phyloP scores from a whole-genome alignment of 2,888 invertebrate genomes.

The Pristionchus exspectatus region DNA sequence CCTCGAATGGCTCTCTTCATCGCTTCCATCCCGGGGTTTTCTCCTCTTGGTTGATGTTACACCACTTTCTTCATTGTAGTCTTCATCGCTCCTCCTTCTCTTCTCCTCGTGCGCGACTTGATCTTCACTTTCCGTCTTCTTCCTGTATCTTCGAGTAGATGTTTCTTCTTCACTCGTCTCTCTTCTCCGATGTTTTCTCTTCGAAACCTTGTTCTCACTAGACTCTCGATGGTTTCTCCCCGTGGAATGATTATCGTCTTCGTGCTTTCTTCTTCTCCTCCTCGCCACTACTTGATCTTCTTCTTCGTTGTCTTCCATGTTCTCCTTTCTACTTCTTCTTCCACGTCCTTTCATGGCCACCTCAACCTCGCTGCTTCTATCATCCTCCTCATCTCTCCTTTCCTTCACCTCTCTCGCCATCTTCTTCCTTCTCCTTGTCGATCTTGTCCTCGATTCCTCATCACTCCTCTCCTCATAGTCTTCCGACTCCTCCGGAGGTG shows the following conservation, averaged over 20 bases:
- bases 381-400: background rate
- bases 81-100: background rate
- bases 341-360: background rate
- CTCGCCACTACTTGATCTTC: background rate
- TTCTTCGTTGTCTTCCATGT: background rate
- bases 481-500: background rate
- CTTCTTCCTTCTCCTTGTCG: constrained; percentile 10
- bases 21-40: background rate
- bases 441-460: background rate
- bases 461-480: background rate
- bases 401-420: background rate
- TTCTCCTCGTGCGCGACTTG: background rate
- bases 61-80: background rate
- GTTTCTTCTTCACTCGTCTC: background rate
- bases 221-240: background rate
- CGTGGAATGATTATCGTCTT: no score
- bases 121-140: background rate
- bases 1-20: background rate
- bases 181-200: background rate
- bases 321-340: background rate
- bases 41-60: background rate
- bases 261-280: background rate
- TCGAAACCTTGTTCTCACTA: background rate
- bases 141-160: background rate
- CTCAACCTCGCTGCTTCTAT: background rate